Conservation (phyloP, 2,113 vertebrate genomes). For the Erythrolamprus reginae region DNA sequence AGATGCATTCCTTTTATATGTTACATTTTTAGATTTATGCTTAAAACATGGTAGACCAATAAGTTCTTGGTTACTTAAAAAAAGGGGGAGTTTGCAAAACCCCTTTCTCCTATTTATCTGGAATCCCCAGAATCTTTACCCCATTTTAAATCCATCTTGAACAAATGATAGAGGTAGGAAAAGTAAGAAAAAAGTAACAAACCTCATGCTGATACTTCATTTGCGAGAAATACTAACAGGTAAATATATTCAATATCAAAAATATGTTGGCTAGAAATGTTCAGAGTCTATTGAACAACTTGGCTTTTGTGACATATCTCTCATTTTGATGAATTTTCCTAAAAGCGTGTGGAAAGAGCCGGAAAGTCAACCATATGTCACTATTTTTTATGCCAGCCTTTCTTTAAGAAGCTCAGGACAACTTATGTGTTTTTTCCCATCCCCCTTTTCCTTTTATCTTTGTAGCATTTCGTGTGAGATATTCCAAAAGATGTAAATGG, state of each 20-base stretch:
- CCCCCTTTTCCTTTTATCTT: not conserved
- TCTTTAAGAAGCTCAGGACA: not conserved
- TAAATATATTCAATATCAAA: not conserved
- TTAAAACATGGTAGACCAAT: not conserved
- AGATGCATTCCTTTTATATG: not conserved
- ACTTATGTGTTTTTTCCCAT: not conserved
- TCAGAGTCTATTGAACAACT: not conserved
- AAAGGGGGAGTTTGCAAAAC: not conserved
- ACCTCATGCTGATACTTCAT: not conserved
- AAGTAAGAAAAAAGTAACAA: not conserved
- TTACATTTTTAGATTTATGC: not conserved
- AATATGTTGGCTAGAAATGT: not conserved
- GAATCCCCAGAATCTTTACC: not conserved
- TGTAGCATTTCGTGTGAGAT: not conserved
- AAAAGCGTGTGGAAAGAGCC: not conserved
- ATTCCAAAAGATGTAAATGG: not conserved
- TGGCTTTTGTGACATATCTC: not conserved
- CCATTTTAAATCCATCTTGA: not conserved
- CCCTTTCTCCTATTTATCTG: not conserved
- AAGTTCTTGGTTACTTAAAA: not conserved
- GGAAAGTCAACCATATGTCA: not conserved
- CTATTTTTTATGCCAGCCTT: not conserved
- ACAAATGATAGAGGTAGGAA: not conserved
- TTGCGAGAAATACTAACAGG: not conserved
- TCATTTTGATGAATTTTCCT: not conserved